These are phyloP conservation scores for Jaculus jaculus DNA, from an alignment of 2,113 vertebrate species.

Conservation along the genomic window DNA sequence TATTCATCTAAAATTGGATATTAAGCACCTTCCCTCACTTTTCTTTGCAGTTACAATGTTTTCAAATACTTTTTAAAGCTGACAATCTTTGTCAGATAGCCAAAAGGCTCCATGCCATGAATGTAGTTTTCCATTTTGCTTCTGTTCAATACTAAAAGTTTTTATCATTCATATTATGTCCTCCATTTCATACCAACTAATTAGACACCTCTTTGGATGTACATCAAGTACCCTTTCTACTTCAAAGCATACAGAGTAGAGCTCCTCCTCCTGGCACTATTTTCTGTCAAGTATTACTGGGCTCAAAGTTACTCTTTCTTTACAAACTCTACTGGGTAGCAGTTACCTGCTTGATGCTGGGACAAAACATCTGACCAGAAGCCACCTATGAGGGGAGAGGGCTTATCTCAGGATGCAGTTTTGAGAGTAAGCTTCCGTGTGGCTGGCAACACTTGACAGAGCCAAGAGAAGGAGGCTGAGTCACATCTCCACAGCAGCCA, in stretches of 20 bases:
- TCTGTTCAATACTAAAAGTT: slow-evolving; percentile 58
- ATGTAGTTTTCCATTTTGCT: slow-evolving; percentile 70
- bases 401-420: too few relatives aligned
- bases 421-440: too few relatives aligned
- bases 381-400: too few relatives aligned
- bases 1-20: background rate
- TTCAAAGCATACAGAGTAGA: slow-evolving; percentile 46
- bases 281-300: slow-evolving; percentile 23
- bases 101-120: slow-evolving; percentile 55
- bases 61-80: slow-evolving; percentile 33
- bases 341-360: too few relatives aligned
- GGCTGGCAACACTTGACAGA: too few relatives aligned
- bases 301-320: slow-evolving; percentile 20
- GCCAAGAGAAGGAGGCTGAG: too few relatives aligned
- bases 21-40: background rate
- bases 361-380: too few relatives aligned
- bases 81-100: slow-evolving; percentile 1
- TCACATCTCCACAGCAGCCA: too few relatives aligned
- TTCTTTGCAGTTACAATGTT: slow-evolving; percentile 30
- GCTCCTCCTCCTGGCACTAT: background rate
- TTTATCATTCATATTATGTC: slow-evolving; percentile 57
- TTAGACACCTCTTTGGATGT: slow-evolving; percentile 70
- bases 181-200: slow-evolving; percentile 36
- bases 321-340: background rate
- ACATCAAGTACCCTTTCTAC: slow-evolving; percentile 68